Percentiles rank a stretch among this genome's conserved stretches.
Conservation (phyloP, 64 coral and sea anemone species). For the Porites lutea region DNA sequence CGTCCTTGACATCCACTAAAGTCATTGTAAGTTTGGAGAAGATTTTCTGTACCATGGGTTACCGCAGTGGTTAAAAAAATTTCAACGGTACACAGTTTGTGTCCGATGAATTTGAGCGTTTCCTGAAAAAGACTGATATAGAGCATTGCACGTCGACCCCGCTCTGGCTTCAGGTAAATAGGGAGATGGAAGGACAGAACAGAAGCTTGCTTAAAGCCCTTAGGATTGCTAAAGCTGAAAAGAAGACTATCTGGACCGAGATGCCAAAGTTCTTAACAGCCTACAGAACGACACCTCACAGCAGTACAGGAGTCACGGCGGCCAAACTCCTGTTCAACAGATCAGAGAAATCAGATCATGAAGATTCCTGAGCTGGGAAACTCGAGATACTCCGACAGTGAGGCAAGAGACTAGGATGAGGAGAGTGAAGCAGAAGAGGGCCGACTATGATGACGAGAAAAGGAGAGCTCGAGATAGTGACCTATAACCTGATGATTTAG, state of each 20-base stretch:
- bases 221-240: slow-evolving; percentile 35
- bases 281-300: slow-evolving; percentile 32
- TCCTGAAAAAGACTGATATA: slow-evolving; percentile 51
- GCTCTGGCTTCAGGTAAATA: slow-evolving; percentile 44
- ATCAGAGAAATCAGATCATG: background rate
- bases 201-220: slow-evolving; percentile 41
- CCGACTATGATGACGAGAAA: slow-evolving; percentile 29
- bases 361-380: background rate
- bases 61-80: slow-evolving; percentile 44
- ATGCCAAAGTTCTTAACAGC: slow-evolving; percentile 14
- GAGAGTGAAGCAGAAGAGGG: slow-evolving; percentile 56
- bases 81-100: slow-evolving; percentile 53
- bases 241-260: slow-evolving; percentile 17
- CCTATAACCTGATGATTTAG: slow-evolving; percentile 27
- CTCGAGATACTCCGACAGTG: background rate
- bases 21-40: slow-evolving; percentile 52
- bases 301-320: background rate
- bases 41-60: slow-evolving; percentile 73
- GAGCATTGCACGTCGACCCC: slow-evolving; percentile 32
- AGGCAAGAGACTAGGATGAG: slow-evolving; percentile 35
- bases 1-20: slow-evolving; percentile 36
- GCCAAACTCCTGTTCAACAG: background rate
- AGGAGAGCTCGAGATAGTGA: slow-evolving; percentile 42
- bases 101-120: slow-evolving; percentile 60
- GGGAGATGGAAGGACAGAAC: slow-evolving; percentile 50